Percentiles rank a stretch among this genome's conserved stretches.
phyloP scores from a whole-genome alignment of 2,888 invertebrate genomes.

The Cheilosia vulpina region DNA sequence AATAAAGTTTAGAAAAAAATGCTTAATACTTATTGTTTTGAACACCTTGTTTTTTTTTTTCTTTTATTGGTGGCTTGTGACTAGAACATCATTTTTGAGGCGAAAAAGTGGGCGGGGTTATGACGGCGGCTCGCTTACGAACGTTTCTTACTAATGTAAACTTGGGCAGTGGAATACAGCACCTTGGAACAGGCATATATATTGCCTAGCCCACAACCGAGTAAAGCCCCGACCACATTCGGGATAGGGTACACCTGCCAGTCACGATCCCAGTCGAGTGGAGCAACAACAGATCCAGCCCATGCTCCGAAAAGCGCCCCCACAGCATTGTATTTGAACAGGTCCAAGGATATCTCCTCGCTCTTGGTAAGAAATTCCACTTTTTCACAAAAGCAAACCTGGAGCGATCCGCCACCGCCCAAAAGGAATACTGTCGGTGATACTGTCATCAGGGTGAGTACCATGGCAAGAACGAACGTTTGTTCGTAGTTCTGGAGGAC shows the following conservation, averaged over 20 bases:
- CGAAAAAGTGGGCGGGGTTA: conserved; percentile 41
- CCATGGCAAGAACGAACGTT: conserved; percentile 81
- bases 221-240: conserved; percentile 86
- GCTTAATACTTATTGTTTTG: conserved; percentile 67
- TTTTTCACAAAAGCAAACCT: conserved; percentile 82
- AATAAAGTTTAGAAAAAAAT: conserved; percentile 73
- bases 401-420: conserved; percentile 82
- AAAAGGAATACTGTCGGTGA: conserved; percentile 82
- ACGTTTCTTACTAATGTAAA: conserved; percentile 81
- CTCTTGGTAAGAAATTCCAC: conserved; percentile 81
- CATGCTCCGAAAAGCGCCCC: conserved; percentile 88
- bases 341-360: conserved; percentile 81
- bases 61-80: conserved; percentile 58
- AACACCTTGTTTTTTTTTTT: conserved; percentile 56
- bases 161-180: conserved; percentile 80
- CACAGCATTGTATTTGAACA: conserved; percentile 82
- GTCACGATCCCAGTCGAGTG: conserved; percentile 93
- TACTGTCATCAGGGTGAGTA: conserved; percentile 82
- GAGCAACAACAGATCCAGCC: conserved; percentile 91
- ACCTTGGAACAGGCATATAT: conserved; percentile 82
- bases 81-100: conserved; percentile 54
- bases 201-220: conserved; percentile 85
- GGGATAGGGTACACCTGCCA: conserved; percentile 92
- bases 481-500: conserved; percentile 83
- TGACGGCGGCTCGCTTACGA: conserved; percentile 43